phyloP scores from a whole-genome alignment of 2,113 vertebrate genomes.

The Nipponia nippon region DNA sequence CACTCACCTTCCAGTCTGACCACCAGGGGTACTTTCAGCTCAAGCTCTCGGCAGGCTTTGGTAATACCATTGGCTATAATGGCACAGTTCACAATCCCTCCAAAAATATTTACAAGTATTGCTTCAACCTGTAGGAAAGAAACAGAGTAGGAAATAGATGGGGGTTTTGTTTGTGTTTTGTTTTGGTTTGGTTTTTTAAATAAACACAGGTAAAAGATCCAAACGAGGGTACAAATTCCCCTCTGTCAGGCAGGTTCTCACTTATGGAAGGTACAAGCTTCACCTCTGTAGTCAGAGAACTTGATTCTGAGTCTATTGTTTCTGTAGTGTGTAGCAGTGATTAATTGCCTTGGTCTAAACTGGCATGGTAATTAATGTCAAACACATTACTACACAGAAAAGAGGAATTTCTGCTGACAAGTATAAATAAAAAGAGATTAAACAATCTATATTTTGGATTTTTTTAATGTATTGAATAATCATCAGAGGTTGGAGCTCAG shows the following conservation, averaged over 20 bases:
- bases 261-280: background rate
- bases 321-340: background rate
- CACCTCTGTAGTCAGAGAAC: background rate
- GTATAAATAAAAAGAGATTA: background rate
- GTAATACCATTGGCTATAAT: slow-evolving; percentile 98
- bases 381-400: background rate
- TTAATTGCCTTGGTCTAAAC: background rate
- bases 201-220: background rate
- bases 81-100: slow-evolving; percentile 97
- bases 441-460: background rate
- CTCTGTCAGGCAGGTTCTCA: background rate
- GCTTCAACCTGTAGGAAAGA: slow-evolving; percentile 86
- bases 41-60: slow-evolving; percentile 91
- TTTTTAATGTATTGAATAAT: background rate
- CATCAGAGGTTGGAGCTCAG: background rate
- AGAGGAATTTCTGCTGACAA: background rate
- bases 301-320: background rate
- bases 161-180: accelerated
- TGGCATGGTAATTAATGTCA: background rate
- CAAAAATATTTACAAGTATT: slow-evolving; percentile 97
- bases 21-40: slow-evolving; percentile 93
- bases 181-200: background rate
- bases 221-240: background rate
- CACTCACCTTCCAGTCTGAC: slow-evolving; percentile 93
- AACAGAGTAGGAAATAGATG: background rate